A percentile compares a stretch with the other conserved stretches of the same genome.
Evolutionary conservation across 2,888 invertebrate genomes (phyloP).

Genomic region (Anthophora plumipes): DNA sequence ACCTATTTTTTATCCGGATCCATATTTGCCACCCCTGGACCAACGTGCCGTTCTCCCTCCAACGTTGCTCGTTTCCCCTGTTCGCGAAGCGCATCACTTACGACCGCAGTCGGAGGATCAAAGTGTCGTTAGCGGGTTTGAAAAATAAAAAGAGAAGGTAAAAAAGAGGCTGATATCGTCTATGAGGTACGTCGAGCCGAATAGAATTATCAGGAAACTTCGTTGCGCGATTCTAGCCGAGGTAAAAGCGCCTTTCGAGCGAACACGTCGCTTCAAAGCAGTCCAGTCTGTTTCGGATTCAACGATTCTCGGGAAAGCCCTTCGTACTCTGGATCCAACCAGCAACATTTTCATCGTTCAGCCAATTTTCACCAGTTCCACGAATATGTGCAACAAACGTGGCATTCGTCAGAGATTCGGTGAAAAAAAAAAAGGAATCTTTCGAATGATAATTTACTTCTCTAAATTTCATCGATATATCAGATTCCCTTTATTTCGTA

Average conservation of each 20-base stretch:
- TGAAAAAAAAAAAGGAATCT: too few relatives aligned
- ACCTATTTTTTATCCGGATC: conserved; percentile 72
- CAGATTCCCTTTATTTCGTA: too few relatives aligned
- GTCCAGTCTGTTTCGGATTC: neutral
- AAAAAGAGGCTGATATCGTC: conserved; percentile 24
- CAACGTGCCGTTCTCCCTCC: neutral
- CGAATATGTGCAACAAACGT: neutral
- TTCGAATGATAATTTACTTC: too few relatives aligned
- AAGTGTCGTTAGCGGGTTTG: conserved; percentile 59
- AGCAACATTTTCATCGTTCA: too few relatives aligned
- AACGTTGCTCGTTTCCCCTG: conserved; percentile 31
- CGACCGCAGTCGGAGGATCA: conserved; percentile 61
- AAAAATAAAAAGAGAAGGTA: conserved; percentile 18
- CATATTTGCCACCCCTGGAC: conserved; percentile 67
- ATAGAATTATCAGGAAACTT: conserved; percentile 50
- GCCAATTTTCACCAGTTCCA: neutral
- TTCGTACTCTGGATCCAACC: too few relatives aligned
- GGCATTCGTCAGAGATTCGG: too few relatives aligned
- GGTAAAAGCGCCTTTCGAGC: conserved; percentile 30
- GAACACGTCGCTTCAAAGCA: conserved; percentile 24
- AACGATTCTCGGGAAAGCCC: conserved; percentile 15
- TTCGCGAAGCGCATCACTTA: conserved; percentile 50
- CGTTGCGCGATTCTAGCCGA: conserved; percentile 14
- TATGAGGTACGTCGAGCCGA: conserved; percentile 27
- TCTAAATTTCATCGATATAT: too few relatives aligned